phyloP scores from a whole-genome alignment of 37 sponge, comb jelly and placozoan genomes.

The Bolinopsis microptera region DNA sequence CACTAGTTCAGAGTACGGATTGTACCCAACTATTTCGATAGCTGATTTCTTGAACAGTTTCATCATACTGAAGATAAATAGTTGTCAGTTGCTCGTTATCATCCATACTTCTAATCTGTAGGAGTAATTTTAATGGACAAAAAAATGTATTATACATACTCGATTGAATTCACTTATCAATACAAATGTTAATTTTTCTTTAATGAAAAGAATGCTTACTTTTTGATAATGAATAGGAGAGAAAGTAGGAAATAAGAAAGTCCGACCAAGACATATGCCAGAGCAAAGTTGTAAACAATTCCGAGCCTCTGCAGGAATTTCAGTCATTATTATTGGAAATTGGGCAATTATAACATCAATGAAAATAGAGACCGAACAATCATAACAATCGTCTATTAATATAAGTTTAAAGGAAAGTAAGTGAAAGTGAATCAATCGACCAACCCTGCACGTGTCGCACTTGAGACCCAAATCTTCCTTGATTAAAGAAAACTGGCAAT shows the following conservation, averaged over 20 bases:
- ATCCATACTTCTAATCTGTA: no score
- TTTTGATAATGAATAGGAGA: neutral
- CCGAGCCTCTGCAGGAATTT: neutral
- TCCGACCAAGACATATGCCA: neutral
- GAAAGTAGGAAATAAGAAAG: neutral
- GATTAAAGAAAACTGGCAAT: neutral
- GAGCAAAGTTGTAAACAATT: neutral
- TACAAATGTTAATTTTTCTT: neutral
- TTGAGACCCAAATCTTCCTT: neutral
- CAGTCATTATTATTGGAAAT: neutral
- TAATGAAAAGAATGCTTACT: neutral
- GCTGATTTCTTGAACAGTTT: slow-evolving; percentile 29
- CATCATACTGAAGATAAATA: neutral
- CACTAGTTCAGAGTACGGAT: neutral
- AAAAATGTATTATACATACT: no score
- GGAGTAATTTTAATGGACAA: no score
- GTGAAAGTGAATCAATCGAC: no score
- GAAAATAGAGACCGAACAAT: no score
- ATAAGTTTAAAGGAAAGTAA: no score
- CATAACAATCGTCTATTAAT: no score
- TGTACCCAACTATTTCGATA: neutral
- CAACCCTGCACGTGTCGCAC: neutral
- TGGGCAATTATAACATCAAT: neutral
- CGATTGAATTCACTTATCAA: no score
- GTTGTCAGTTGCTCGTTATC: neutral